A percentile compares a stretch with the other conserved stretches of the same genome.
phyloP scores from a whole-genome alignment of 2,888 invertebrate species.

The Pocota personata region DNA sequence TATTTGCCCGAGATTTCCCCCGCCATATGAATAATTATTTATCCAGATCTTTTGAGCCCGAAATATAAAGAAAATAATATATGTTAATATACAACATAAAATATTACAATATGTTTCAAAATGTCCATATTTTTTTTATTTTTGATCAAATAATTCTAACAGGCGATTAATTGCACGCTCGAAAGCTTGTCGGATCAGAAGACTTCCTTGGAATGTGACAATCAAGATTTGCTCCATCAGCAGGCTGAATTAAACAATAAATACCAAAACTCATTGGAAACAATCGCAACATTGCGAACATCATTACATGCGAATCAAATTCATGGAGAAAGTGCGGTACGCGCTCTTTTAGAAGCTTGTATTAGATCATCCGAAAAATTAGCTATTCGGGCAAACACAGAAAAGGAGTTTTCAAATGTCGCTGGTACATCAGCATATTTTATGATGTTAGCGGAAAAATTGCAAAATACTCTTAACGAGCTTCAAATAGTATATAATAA shows the following conservation, averaged over 20 bases:
- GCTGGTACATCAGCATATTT: conserved; percentile 75
- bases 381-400: conserved; percentile 74
- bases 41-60: no score
- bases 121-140: not conserved
- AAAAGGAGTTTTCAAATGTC: conserved; percentile 76
- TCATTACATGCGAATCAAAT: conserved; percentile 78
- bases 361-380: conserved; percentile 76
- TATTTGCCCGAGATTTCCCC: no score
- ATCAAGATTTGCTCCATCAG: conserved; percentile 87
- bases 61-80: no score
- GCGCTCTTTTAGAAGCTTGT: conserved; percentile 75
- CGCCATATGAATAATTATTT: no score
- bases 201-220: conserved; percentile 85
- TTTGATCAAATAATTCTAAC: conserved; percentile 14
- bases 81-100: not conserved
- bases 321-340: conserved; percentile 77
- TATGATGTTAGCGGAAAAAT: conserved; percentile 76
- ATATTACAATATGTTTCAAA: not conserved
- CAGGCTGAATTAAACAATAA: conserved; percentile 87
- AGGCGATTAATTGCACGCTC: conserved; percentile 87
- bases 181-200: conserved; percentile 84
- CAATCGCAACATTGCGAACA: conserved; percentile 77
- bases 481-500: conserved; percentile 74
- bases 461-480: conserved; percentile 75
- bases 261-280: conserved; percentile 76